Base-by-base conservation (phyloP, 2,113 vertebrate species). In the Zapornia atra region DNA sequence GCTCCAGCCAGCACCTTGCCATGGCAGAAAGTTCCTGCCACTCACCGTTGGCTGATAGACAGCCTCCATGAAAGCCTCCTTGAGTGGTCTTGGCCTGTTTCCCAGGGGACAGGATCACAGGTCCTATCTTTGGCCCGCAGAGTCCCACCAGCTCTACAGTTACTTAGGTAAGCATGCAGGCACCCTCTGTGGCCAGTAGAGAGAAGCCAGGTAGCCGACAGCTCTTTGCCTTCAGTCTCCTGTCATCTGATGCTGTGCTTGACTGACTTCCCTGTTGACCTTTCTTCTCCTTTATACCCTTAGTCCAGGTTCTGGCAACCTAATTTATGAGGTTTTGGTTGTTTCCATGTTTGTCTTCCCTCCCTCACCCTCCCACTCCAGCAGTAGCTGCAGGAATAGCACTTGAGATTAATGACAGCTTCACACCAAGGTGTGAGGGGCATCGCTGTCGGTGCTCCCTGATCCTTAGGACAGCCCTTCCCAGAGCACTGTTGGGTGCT, bases 401-500 rank as follows among this genome's bases (percentile, higher is more conserved):
- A 6, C 72, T 64, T 36, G 53, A 68, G 77, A 66, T 79, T 94
- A 48, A 84, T 28, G 78, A 28, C 7, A 5, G 64, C 44, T 93
- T 82, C 14, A 3, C 31, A 14, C 53, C 20, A 60, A 48, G 29
- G 42, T 28, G 29, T 48, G 48, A 69, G 54, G 66, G 34, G 26
- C 60, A 5, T 5, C 1, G 11, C 48, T 76, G 12, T 72, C 28
- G 12, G 28, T 17, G 34, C 72, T 80, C 34, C 64, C 50, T 9
- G 0, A 15, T 33, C 57, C 66, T 68, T 56, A 13, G 79, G 40
- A 60, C 33, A 65, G 34, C 51, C 57, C 31, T 64, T 31, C 63
- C 44, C 38, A 19, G 44, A 2, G 57, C 44, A 25, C 42, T 34
- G 6, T 42, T 0, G 15, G 77, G 46, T 0, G 0, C 66, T 65